Conservation (phyloP, 1,140 invertebrate species). For the Scaptomyza hsui region DNA sequence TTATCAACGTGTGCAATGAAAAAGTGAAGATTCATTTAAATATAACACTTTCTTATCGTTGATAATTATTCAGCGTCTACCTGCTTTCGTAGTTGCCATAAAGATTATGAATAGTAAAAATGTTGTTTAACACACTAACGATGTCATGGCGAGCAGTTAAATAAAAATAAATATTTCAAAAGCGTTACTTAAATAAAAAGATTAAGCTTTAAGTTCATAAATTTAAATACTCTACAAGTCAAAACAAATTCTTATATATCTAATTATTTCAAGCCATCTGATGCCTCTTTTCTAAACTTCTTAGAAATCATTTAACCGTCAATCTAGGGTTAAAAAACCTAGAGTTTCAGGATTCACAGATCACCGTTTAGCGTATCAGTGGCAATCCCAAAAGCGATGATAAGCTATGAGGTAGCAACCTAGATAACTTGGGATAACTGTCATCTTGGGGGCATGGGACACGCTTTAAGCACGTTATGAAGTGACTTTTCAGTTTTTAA, state of each 20-base stretch:
- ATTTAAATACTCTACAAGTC: too few relatives aligned
- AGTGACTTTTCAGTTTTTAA: conserved; percentile 4
- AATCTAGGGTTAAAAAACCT: conserved; percentile 1
- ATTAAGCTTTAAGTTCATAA: too few relatives aligned
- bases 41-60: conserved; percentile 28
- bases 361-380: conserved; percentile 4
- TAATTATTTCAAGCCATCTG: too few relatives aligned
- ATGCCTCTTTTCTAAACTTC: too few relatives aligned
- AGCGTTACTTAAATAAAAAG: neutral
- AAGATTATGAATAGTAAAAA: conserved; percentile 22
- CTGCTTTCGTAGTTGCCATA: neutral
- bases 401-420: conserved; percentile 16
- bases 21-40: conserved; percentile 32
- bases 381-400: conserved; percentile 1
- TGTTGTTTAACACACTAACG: neutral
- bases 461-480: conserved; percentile 14
- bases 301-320: neutral
- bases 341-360: neutral
- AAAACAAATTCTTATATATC: too few relatives aligned
- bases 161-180: neutral
- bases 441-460: neutral
- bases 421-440: neutral
- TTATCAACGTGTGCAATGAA: conserved; percentile 10
- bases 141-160: neutral
- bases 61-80: conserved; percentile 7